Conservation (phyloP, 2,113 vertebrate species). For the Ia io region DNA sequence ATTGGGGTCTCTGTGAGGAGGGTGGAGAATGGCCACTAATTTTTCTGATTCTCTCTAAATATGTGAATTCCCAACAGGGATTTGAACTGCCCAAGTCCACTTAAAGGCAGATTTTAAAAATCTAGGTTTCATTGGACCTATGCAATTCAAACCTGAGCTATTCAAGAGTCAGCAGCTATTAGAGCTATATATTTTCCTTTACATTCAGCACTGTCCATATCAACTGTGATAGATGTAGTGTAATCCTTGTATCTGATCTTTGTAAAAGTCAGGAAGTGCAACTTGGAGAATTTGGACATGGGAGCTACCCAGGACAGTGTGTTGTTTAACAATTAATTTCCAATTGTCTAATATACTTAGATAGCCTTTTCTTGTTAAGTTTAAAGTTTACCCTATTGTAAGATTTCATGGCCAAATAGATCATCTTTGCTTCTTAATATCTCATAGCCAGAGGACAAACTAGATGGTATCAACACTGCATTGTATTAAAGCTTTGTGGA, state of each 20-base stretch:
- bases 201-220: not conserved
- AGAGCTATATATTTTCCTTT: not conserved
- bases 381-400: not conserved
- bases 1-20: not conserved
- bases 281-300: not conserved
- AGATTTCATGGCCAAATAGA: not conserved
- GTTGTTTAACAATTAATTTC: not conserved
- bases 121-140: no score
- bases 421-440: not conserved
- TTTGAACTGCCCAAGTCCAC: not conserved
- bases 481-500: not conserved
- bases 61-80: not conserved
- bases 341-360: not conserved
- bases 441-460: not conserved
- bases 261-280: not conserved
- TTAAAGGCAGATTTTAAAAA: not conserved
- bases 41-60: not conserved
- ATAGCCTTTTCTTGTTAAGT: not conserved
- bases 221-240: not conserved
- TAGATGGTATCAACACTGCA: not conserved
- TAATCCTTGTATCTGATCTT: not conserved
- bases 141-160: not conserved
- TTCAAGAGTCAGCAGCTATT: not conserved
- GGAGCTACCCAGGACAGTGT: not conserved
- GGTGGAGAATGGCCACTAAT: not conserved